Evolutionary conservation across 2,797 vertebrate species (phyloP).

Genomic region (Glossophaga mutica): DNA sequence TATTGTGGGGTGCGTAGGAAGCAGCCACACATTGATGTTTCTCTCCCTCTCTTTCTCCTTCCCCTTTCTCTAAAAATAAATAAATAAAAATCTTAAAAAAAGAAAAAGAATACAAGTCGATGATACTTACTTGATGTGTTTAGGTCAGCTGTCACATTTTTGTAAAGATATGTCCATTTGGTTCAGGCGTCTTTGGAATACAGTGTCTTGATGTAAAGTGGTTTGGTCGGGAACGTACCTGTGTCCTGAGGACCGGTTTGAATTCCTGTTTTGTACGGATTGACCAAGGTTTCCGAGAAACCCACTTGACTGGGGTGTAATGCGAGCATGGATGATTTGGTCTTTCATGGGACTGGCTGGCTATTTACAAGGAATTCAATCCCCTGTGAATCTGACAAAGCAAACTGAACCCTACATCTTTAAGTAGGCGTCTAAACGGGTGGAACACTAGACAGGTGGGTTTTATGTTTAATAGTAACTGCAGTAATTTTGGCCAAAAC

Average conservation of each 20-base stretch:
- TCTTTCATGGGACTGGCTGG: background rate
- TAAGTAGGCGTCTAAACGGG: background rate
- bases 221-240: background rate
- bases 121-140: background rate
- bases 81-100: no score
- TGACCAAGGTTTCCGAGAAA: background rate
- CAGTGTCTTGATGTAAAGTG: background rate
- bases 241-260: background rate
- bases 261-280: slow-evolving; percentile 4
- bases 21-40: no score
- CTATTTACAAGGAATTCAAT: slow-evolving; percentile 32
- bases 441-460: background rate
- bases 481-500: slow-evolving; percentile 10
- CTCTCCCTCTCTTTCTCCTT: no score
- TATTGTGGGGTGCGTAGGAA: no score
- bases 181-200: background rate
- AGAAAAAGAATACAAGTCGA: background rate
- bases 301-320: background rate
- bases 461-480: slow-evolving; percentile 35
- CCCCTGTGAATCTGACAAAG: background rate
- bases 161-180: background rate
- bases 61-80: no score
- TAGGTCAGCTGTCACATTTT: background rate
- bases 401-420: slow-evolving; percentile 15
- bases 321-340: background rate